Percentiles rank a stretch among this genome's conserved stretches.
phyloP scores from a whole-genome alignment of 2,797 vertebrate species.

The Ara ararauna region DNA sequence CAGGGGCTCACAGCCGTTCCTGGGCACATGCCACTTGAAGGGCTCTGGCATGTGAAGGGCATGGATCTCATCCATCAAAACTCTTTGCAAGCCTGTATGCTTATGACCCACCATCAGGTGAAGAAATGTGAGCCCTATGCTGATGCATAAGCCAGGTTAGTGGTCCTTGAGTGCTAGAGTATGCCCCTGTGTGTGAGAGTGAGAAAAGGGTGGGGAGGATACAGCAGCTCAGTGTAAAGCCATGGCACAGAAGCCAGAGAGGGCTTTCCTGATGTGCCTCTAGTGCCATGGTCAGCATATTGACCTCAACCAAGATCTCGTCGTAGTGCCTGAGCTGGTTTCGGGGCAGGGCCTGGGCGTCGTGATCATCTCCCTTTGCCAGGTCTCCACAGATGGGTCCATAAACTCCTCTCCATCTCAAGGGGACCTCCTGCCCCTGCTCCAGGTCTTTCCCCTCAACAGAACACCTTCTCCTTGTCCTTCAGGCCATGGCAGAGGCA shows the following conservation, averaged over 20 bases:
- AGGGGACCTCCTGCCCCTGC: neutral
- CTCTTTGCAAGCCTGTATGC: neutral
- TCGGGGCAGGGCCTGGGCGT: neutral
- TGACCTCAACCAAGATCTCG: neutral
- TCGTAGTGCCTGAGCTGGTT: neutral
- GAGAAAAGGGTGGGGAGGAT: neutral
- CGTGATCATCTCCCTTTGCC: rapidly evolving
- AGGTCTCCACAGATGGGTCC: neutral
- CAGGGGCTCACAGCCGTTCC: rapidly evolving
- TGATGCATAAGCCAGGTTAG: rapidly evolving
- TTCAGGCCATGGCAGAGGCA: neutral
- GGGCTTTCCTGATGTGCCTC: neutral
- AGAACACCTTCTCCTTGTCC: neutral
- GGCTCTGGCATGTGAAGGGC: neutral
- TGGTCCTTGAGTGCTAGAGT: rapidly evolving
- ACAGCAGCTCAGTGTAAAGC: neutral
- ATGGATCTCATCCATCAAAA: neutral
- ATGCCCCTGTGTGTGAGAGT: rapidly evolving
- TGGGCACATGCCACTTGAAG: neutral
- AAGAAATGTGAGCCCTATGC: neutral
- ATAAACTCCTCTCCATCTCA: neutral
- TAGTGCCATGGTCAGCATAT: rapidly evolving
- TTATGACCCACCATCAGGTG: neutral
- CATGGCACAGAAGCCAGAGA: neutral
- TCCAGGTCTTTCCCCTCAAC: rapidly evolving